phyloP scores from a whole-genome alignment of 2,113 vertebrate species.

The Parus major region DNA sequence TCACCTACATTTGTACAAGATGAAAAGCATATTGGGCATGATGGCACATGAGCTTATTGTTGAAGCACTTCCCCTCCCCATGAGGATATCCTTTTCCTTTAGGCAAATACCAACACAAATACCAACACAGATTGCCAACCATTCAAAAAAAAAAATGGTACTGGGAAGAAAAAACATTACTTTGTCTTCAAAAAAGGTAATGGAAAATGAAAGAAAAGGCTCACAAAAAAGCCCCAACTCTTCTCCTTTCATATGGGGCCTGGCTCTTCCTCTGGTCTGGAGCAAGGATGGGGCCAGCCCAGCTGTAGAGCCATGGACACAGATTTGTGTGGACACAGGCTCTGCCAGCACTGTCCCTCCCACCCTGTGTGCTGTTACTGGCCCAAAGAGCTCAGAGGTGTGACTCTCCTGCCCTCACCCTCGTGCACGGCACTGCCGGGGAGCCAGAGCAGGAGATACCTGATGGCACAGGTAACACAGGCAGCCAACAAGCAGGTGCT shows the following conservation, averaged over 20 bases:
- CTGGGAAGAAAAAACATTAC: not conserved
- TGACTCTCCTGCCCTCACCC: not conserved
- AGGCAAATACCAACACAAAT: not conserved
- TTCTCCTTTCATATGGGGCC: not conserved
- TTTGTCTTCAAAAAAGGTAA: not conserved
- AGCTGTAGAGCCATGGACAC: not conserved
- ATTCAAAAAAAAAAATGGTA: not conserved
- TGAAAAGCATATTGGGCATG: not conserved
- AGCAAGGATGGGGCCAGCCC: not conserved
- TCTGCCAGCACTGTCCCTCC: not conserved
- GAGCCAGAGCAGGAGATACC: not conserved
- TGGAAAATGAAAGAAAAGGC: not conserved
- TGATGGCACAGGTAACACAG: not conserved
- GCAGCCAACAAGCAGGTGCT: not conserved
- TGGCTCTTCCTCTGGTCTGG: not conserved
- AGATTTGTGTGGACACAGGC: not conserved
- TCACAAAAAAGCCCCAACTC: fast-evolving
- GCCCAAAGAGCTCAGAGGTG: not conserved
- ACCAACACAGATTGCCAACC: not conserved
- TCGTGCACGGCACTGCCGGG: not conserved
- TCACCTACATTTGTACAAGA: not conserved
- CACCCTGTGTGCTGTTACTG: not conserved
- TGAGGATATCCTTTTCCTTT: not conserved
- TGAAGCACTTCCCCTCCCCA: not conserved
- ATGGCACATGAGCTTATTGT: not conserved